Percentiles rank a stretch among this genome's conserved stretches.
phyloP scores from a whole-genome alignment of 2,797 vertebrate species.

The Acestrorhynchus altus region DNA sequence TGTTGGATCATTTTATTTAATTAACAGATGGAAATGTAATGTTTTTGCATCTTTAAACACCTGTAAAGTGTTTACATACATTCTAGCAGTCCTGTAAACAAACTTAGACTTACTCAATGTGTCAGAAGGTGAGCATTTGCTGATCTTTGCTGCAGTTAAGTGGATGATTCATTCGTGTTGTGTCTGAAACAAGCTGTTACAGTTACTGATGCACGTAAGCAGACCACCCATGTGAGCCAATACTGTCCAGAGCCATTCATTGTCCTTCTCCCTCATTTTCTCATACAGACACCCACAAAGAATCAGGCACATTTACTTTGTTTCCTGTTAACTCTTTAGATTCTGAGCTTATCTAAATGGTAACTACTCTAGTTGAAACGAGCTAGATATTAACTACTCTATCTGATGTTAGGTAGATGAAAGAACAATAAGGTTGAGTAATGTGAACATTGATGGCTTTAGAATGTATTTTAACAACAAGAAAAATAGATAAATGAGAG shows the following conservation, averaged over 20 bases:
- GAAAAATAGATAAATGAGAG: neutral
- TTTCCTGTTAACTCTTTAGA: too few relatives aligned
- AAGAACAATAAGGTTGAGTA: too few relatives aligned
- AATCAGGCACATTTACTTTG: too few relatives aligned
- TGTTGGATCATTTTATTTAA: too few relatives aligned
- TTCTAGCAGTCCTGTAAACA: too few relatives aligned
- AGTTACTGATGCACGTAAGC: conserved; percentile 6
- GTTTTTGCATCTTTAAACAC: too few relatives aligned
- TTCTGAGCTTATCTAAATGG: too few relatives aligned
- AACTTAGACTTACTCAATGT: neutral
- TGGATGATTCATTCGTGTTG: conserved; percentile 31
- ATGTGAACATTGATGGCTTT: neutral
- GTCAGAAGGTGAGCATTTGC: neutral
- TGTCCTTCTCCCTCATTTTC: neutral
- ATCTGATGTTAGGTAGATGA: too few relatives aligned
- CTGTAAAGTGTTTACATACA: too few relatives aligned
- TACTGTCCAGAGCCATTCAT: neutral
- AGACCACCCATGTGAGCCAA: conserved; percentile 25
- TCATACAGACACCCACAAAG: neutral
- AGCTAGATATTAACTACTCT: too few relatives aligned
- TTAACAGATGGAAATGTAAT: too few relatives aligned
- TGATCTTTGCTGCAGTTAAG: neutral
- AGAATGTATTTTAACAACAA: neutral
- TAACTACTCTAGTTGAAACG: too few relatives aligned
- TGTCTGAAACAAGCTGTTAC: conserved; percentile 25